Base-by-base conservation (phyloP, 2,113 vertebrate genomes). In the Crotalus helleri region DNA sequence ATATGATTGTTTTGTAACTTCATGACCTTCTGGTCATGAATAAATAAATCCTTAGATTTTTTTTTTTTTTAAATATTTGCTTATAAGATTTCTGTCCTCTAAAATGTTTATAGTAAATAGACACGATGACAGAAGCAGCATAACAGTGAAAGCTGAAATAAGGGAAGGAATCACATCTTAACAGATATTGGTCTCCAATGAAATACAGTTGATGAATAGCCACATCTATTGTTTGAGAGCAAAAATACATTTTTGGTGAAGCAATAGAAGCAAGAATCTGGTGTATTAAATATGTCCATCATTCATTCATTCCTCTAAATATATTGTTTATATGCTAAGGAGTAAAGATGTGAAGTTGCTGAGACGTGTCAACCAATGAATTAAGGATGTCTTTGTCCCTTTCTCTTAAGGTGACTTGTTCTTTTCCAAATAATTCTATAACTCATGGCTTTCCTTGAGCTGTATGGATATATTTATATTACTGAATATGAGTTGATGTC, bases 231-330 rank as follows among this genome's bases (percentile, higher is more conserved):
- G 24, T 90, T 87, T 92, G n/a, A 57, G 8, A 94, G 0, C 89
- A 21, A 46, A 85, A 93, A 94, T 92, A 12, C 13, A 6, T 92
- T 95, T 95, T 95, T 95, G 55, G 69, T 92, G 26, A 87, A 51
- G 81, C 7, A 24, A 87, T 15, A 24, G 88, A 33, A 21, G 15
- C 93, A 90, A 0, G 23, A 92, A 5, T 53, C 49, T 94, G 4
- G 81, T 85, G 3, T 53, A 58, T 94, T 95, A 95, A 95, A 93
- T 93, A 93, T 96, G 51, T 92, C 90, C 55, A 93, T 92, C 33
- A 93, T 93, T 95, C 23, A 88, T 26, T 53, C 94, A 2, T 74
- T 15, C 39, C 39, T 53, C 33, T 94, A 96, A 96, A 95, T 93
- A 85, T 88, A 91, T 57, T 96, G 13, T 87, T 93, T 91, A 91